phyloP scores from a whole-genome alignment of 2,797 vertebrate species.

The Lindbergichthys nudifrons region DNA sequence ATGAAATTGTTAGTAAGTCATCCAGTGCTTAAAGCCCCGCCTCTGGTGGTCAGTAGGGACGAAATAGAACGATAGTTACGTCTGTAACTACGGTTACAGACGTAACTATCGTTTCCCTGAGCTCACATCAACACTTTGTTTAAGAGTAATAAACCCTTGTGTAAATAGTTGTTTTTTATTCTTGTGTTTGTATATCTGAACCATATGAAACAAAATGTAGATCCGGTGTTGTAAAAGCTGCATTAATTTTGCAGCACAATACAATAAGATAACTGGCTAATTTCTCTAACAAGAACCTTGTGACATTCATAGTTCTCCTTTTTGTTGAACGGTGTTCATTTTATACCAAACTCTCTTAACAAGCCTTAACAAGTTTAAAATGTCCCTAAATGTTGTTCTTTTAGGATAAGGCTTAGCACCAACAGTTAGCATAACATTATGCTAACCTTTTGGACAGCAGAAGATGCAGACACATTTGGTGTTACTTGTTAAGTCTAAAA shows the following conservation, averaged over 20 bases:
- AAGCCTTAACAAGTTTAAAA: constrained; percentile 6
- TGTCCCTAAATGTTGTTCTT: background rate
- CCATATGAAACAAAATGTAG: background rate
- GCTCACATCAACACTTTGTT: no score
- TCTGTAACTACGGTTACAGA: no score
- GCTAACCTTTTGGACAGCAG: background rate
- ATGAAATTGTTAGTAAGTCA: no score
- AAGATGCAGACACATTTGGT: background rate
- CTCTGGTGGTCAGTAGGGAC: no score
- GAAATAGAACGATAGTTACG: no score
- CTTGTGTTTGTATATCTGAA: background rate
- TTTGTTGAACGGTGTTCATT: background rate
- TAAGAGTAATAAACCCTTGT: no score
- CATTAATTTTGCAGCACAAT: background rate
- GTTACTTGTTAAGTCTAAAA: background rate
- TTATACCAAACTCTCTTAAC: background rate
- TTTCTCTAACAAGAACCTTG: background rate
- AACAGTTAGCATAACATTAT: background rate
- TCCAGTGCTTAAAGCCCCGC: no score
- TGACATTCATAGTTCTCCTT: background rate
- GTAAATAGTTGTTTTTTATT: no score
- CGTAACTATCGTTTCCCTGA: no score
- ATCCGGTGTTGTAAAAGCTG: background rate
- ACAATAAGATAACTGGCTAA: background rate
- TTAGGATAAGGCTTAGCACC: background rate